Evolutionary conservation across 2,113 vertebrate genomes (phyloP).

Genomic region (Caranx melampygus): DNA sequence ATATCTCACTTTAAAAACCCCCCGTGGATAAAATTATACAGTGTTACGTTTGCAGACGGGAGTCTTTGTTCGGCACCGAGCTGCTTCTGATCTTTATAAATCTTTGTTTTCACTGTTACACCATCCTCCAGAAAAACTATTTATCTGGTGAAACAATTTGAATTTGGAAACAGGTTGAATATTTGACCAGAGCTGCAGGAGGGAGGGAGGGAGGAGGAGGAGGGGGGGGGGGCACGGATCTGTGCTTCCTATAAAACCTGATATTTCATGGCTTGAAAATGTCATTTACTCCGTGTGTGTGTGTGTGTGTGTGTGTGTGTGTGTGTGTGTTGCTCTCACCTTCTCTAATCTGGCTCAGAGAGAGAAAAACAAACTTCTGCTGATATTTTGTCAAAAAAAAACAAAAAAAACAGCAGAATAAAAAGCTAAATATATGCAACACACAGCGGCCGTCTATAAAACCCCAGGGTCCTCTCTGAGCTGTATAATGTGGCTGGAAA

Average conservation of each 20-base stretch:
- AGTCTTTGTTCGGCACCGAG: not conserved
- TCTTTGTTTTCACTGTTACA: no score
- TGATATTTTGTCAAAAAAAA: not conserved
- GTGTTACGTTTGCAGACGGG: not conserved
- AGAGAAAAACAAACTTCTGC: slow-evolving; percentile 6
- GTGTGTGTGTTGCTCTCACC: not conserved
- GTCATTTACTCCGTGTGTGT: not conserved
- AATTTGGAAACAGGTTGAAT: slow-evolving; percentile 19
- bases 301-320: no score
- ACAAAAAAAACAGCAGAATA: not conserved
- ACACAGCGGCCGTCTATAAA: not conserved
- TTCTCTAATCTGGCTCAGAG: not conserved
- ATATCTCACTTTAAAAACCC: slow-evolving; percentile 7
- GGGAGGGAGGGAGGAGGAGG: no score
- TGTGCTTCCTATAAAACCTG: not conserved
- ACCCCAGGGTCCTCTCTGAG: slow-evolving; percentile 1
- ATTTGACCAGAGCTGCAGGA: not conserved
- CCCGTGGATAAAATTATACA: no score
- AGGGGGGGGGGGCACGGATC: not conserved
- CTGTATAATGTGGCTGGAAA: slow-evolving; percentile 3
- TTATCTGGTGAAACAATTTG: slow-evolving; percentile 2
- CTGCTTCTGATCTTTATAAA: not conserved
- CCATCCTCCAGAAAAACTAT: not conserved
- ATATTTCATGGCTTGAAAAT: slow-evolving; percentile 35
- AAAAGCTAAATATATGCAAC: not conserved